Evolutionary conservation across 2,797 vertebrate genomes (phyloP).

Genomic region (Natrix natrix): DNA sequence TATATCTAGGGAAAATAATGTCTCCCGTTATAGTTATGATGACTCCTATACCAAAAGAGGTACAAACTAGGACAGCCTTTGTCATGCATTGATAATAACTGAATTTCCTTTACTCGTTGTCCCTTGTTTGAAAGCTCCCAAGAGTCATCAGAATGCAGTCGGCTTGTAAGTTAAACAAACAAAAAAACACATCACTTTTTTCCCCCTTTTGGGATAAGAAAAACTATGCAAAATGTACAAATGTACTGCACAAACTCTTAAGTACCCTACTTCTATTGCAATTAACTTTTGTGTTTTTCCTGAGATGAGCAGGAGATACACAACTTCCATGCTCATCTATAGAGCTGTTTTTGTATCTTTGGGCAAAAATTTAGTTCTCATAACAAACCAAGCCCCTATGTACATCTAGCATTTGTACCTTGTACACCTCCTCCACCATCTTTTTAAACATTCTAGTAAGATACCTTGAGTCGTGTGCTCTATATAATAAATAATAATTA

Average conservation of each 20-base stretch:
- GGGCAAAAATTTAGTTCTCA: background rate
- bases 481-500: background rate
- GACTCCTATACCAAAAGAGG: background rate
- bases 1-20: constrained; percentile 57
- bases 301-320: background rate
- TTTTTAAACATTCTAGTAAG: background rate
- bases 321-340: background rate
- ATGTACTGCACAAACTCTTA: background rate
- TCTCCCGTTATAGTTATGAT: constrained; percentile 46
- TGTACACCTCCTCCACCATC: background rate
- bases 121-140: background rate
- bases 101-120: constrained; percentile 40
- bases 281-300: background rate
- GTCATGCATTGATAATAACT: constrained; percentile 41
- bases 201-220: background rate
- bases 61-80: constrained; percentile 34
- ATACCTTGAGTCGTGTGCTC: background rate
- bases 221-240: background rate
- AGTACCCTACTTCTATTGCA: background rate
- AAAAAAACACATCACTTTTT: background rate
- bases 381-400: background rate
- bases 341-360: background rate
- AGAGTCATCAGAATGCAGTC: background rate
- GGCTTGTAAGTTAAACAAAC: background rate
- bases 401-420: background rate